Conservation (phyloP, 2,888 invertebrate species). For the Rapana venosa region DNA sequence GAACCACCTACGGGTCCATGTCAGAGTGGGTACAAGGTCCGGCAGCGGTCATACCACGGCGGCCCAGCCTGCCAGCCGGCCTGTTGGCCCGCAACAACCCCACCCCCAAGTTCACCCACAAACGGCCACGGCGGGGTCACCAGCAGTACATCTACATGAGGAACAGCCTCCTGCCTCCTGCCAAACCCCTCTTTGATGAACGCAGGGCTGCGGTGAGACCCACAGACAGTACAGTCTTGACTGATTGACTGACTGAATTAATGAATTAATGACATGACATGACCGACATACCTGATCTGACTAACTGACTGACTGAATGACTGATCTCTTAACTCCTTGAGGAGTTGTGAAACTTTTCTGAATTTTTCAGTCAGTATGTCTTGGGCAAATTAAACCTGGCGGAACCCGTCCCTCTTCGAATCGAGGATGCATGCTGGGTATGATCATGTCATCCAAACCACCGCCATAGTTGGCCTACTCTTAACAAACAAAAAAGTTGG, state of each 20-base stretch:
- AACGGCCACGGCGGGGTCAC: slow-evolving; percentile 14
- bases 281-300: neutral
- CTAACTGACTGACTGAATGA: neutral
- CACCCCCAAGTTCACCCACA: slow-evolving; percentile 21
- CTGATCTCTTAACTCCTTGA: neutral
- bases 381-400: too few species aligned
- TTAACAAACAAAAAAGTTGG: too few species aligned
- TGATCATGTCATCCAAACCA: too few species aligned
- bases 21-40: slow-evolving; percentile 35
- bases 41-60: neutral
- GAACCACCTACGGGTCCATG: slow-evolving; percentile 37
- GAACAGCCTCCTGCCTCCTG: neutral
- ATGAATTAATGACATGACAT: neutral
- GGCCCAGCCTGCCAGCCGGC: neutral
- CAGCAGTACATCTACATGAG: slow-evolving; percentile 36
- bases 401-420: too few species aligned
- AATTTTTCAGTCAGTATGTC: too few species aligned
- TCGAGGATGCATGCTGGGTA: too few species aligned
- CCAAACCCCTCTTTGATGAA: slow-evolving; percentile 16
- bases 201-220: slow-evolving; percentile 30
- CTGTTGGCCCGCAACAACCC: slow-evolving; percentile 16
- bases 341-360: too few species aligned
- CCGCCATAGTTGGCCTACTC: too few species aligned
- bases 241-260: neutral
- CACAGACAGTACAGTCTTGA: neutral